A percentile compares a stretch with the other conserved stretches of the same genome.
Conservation (phyloP, 2,888 invertebrate genomes). For the Dynastes tityus region DNA sequence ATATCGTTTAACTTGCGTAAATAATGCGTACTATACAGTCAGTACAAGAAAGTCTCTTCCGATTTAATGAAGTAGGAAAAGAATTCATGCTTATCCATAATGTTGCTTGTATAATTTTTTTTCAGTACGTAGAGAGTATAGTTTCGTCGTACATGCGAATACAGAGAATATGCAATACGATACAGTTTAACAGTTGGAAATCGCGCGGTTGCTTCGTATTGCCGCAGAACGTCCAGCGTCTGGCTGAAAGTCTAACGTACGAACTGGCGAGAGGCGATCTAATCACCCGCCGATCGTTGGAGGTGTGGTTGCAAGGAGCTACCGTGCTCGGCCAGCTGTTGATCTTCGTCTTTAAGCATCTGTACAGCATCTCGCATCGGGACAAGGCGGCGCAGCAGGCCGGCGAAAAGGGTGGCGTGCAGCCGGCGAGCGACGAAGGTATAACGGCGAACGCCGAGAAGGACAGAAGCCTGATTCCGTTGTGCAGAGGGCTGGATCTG, state of each 20-base stretch:
- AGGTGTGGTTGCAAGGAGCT: conserved; percentile 71
- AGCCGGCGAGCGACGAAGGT: conserved; percentile 57
- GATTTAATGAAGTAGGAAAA: too few species aligned
- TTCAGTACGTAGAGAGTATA: conserved; percentile 84
- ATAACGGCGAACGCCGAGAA: conserved; percentile 66
- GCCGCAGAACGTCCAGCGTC: conserved; percentile 74
- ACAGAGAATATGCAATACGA: conserved; percentile 74
- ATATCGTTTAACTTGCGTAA: too few species aligned
- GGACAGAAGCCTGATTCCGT: conserved; percentile 72
- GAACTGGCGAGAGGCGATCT: conserved; percentile 69
- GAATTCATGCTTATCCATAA: background rate
- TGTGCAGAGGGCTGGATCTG: conserved; percentile 78
- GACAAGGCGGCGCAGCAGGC: conserved; percentile 64
- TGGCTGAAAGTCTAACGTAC: conserved; percentile 75
- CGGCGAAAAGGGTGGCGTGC: conserved; percentile 62
- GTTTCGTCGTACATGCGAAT: conserved; percentile 84
- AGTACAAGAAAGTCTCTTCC: too few species aligned
- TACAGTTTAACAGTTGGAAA: conserved; percentile 75
- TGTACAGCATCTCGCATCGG: conserved; percentile 73
- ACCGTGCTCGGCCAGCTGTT: conserved; percentile 71
- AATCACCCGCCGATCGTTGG: conserved; percentile 68
- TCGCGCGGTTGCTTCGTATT: conserved; percentile 74
- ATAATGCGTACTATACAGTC: too few species aligned
- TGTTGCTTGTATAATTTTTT: conserved; percentile 44
- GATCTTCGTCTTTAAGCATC: conserved; percentile 73